Base-by-base conservation (phyloP, 2,888 invertebrate species). In the Netelia fuscicornis region DNA sequence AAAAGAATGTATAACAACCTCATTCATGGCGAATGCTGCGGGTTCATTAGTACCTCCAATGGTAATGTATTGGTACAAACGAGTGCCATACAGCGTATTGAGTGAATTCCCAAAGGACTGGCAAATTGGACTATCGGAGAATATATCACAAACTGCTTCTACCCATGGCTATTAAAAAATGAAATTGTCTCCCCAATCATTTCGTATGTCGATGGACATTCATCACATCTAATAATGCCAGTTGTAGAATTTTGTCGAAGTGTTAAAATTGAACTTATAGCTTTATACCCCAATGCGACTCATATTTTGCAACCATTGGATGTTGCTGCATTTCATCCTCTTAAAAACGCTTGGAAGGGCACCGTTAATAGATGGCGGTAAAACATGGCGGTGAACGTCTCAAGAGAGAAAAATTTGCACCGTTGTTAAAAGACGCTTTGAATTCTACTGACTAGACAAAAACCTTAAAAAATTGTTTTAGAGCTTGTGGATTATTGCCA, bases 261-360 rank as follows among this genome's bases (percentile, higher is more conserved):
- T 11, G 13, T 11, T 9, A 9, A 88, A 48, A 94, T 93, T 9
- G 89, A 92, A 81, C 80, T 93, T 11, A 86, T 92, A 74, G 88
- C 91, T 62, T 86, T 94, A 23, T 90, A 87, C 25, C 91, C 93
- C 5, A 94, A 94, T 87, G 88, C 93, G 0, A 93, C 92, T 2
- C 93, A 93, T 82, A 88, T 93, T 13, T 81, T 93, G 10, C 93
- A 93, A 83, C 93, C 93, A 2, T 86, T 93, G 79, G 92, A 94
- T 85, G 92, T 93, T 3, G 89, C 89, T 17, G 88, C 93, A 30
- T 93, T 94, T 85, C 89, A 87, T 71, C 88, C 91, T 11, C 74
- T 93, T 17, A 92, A 93, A 87, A 54, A 48, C 42, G 79, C 74
- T 65, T 93, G 92, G 75, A 75, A 75, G 30, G 30, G 0, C 3